Evolutionary conservation across 1,140 invertebrate genomes (phyloP).

Genomic region (Achroia grisella): DNA sequence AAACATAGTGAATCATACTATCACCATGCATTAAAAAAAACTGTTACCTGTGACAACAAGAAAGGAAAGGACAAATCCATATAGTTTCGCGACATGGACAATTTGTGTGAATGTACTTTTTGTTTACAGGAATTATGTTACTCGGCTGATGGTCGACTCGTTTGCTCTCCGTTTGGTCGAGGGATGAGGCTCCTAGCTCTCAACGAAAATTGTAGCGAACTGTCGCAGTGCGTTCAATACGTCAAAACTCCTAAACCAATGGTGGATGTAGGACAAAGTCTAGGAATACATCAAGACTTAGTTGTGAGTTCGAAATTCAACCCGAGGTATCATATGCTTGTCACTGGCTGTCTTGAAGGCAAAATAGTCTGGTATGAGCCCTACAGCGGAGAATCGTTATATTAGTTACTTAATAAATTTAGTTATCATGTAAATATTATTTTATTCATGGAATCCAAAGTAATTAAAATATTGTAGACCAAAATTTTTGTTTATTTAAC

Average conservation of each 20-base stretch:
- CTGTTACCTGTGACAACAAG: no score
- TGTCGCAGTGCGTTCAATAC: constrained; percentile 80
- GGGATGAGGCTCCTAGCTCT: constrained; percentile 89
- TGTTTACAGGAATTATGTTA: constrained; percentile 85
- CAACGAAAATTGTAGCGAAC: constrained; percentile 83
- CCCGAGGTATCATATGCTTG: constrained; percentile 87
- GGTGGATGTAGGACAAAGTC: constrained; percentile 79
- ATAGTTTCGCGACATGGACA: no score
- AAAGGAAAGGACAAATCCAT: no score
- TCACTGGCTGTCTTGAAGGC: constrained; percentile 91
- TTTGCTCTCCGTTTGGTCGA: constrained; percentile 91
- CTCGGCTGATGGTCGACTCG: constrained; percentile 89
- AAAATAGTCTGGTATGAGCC: constrained; percentile 94
- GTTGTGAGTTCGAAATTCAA: constrained; percentile 95
- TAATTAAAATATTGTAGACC: background rate
- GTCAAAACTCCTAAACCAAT: constrained; percentile 42
- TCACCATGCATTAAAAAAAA: no score
- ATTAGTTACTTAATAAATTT: constrained; percentile 38
- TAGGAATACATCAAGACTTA: constrained; percentile 83
- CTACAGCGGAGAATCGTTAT: constrained; percentile 47
- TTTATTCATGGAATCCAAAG: background rate
- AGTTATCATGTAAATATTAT: constrained; percentile 2
- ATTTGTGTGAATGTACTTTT: background rate
- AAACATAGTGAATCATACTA: no score
- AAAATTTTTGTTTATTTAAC: background rate